Percentiles rank a stretch among this genome's conserved stretches.
phyloP scores from a whole-genome alignment of 35 echinoderm and acorn worm species.

The Lytechinus variegatus region DNA sequence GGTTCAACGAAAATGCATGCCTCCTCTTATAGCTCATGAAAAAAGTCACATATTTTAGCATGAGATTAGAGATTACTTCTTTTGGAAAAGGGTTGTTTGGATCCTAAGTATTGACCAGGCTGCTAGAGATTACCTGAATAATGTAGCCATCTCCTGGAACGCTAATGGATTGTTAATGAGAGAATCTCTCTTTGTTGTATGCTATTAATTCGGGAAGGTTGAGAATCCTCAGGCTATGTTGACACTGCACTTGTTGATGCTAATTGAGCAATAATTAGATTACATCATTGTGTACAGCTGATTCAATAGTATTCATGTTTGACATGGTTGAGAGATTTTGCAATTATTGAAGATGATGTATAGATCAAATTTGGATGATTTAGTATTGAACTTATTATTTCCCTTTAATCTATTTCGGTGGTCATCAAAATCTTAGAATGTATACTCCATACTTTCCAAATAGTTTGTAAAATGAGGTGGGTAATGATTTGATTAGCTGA shows the following conservation, averaged over 20 bases:
- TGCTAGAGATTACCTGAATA: not conserved
- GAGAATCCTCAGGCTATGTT: not conserved
- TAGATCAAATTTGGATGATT: not conserved
- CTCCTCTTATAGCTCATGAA: not conserved
- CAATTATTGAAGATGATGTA: not conserved
- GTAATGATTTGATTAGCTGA: too few species aligned
- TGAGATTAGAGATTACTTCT: not conserved
- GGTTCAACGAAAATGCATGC: not conserved
- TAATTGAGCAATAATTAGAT: not conserved
- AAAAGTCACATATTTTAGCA: slow-evolving; percentile 15
- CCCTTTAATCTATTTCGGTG: not conserved
- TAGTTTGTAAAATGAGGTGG: too few species aligned
- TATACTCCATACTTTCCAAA: not conserved
- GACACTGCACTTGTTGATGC: not conserved
- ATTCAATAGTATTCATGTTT: not conserved
- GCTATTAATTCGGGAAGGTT: not conserved
- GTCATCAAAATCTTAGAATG: not conserved
- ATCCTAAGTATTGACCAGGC: not conserved
- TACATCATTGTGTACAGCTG: not conserved
- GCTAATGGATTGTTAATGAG: slow-evolving; percentile 4
- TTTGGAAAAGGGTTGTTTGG: not conserved
- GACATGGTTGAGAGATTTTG: not conserved
- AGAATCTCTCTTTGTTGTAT: not conserved
- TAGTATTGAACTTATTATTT: not conserved
- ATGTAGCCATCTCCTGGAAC: not conserved